Conservation (phyloP, 2,797 vertebrate genomes). For the Molossus alvarezi region DNA sequence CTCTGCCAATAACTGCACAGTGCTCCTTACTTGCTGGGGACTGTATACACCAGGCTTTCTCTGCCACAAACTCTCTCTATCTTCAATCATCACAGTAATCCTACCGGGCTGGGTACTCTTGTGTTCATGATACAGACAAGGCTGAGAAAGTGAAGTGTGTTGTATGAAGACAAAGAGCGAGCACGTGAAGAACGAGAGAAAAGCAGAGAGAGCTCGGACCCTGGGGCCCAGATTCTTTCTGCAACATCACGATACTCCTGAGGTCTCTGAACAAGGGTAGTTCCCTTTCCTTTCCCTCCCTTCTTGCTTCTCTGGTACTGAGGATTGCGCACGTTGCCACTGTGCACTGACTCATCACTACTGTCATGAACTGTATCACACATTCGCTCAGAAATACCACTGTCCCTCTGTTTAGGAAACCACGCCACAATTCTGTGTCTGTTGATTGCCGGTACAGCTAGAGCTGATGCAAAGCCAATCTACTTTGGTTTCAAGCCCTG, state of each 20-base stretch:
- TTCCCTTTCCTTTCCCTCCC: not conserved
- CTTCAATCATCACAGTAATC: not conserved
- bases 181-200: not conserved
- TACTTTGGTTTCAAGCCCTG: conserved; percentile 42
- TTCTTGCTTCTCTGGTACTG: not conserved
- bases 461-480: conserved; percentile 4
- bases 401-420: not conserved
- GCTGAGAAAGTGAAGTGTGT: not conserved
- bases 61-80: not conserved
- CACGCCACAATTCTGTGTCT: not conserved
- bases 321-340: conserved; percentile 5
- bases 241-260: not conserved
- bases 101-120: not conserved
- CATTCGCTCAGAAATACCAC: conserved; percentile 12
- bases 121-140: not conserved
- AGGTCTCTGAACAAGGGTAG: not conserved
- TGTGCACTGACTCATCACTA: not conserved
- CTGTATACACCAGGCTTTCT: not conserved
- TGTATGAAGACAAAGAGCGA: not conserved
- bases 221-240: not conserved
- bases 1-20: not conserved
- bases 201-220: not conserved
- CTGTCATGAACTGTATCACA: not conserved
- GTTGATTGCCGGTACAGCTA: not conserved
- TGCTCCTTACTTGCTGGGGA: not conserved